These are phyloP conservation scores for Pterophyllum scalare DNA, from an alignment of 2,113 vertebrate species.

Conservation along the genomic window DNA sequence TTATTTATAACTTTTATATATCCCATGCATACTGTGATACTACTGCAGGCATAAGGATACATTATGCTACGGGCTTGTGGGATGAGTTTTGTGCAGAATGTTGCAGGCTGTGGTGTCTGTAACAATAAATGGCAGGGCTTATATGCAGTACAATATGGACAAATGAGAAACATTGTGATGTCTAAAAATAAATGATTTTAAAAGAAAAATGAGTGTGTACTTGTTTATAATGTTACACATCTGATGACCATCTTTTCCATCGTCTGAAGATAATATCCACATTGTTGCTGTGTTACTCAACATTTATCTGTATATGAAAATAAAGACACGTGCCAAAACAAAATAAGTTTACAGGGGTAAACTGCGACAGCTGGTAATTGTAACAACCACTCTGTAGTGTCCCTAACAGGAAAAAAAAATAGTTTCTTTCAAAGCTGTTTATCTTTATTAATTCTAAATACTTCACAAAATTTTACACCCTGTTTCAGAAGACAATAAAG, in stretches of 20 bases:
- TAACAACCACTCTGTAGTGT: background rate
- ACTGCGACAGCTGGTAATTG: too few relatives aligned
- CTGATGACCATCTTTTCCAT: background rate
- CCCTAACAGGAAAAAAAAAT: too few relatives aligned
- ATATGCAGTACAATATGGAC: too few relatives aligned
- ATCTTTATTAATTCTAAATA: background rate
- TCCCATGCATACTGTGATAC: background rate
- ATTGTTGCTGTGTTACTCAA: background rate
- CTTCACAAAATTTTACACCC: background rate
- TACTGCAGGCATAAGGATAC: background rate
- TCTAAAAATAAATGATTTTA: too few relatives aligned
- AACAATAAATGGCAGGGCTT: background rate
- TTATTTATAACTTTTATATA: conserved; percentile 1
- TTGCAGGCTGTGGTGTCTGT: background rate
- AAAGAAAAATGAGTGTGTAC: too few relatives aligned
- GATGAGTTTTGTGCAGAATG: background rate
- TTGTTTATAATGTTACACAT: too few relatives aligned
- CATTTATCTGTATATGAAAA: background rate
- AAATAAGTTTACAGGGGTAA: too few relatives aligned
- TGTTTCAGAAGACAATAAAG: too few relatives aligned
- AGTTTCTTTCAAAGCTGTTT: too few relatives aligned
- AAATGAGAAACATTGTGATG: background rate
- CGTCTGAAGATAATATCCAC: background rate
- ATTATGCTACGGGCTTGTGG: background rate
- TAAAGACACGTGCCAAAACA: background rate